A percentile compares a stretch with the other conserved stretches of the same genome.
Evolutionary conservation across 2,113 vertebrate genomes (phyloP).

Genomic region (Cryptomyrus ogoouensis): DNA sequence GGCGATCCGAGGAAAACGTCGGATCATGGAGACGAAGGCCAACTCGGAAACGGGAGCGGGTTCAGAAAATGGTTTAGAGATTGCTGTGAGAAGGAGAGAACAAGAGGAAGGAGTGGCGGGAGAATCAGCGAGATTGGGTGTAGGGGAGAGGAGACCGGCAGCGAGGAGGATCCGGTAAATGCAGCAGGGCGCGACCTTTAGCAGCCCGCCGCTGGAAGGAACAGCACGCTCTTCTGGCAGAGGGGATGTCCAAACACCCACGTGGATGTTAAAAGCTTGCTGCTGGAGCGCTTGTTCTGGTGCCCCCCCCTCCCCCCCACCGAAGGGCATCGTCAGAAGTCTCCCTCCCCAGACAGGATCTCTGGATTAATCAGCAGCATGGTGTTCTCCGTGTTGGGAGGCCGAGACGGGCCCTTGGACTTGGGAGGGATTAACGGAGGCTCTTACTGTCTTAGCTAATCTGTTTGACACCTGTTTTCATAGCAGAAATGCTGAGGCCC

Average conservation of each 20-base stretch:
- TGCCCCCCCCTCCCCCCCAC: background rate
- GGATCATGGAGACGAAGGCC: background rate
- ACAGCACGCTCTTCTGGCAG: background rate
- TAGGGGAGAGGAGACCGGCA: background rate
- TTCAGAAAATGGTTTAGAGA: background rate
- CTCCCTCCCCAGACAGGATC: background rate
- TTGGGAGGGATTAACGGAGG: constrained; percentile 57
- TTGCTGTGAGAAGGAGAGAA: background rate
- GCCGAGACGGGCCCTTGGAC: constrained; percentile 51
- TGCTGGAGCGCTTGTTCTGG: background rate
- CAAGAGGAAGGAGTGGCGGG: background rate
- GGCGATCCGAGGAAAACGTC: background rate
- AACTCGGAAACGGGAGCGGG: background rate
- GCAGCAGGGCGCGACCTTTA: background rate
- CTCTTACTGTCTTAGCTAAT: constrained; percentile 61
- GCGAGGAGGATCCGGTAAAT: background rate
- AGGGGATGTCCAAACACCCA: background rate
- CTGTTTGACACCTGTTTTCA: constrained; percentile 72
- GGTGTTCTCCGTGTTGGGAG: constrained; percentile 55
- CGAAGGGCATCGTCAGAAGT: background rate
- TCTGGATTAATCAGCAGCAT: constrained; percentile 30
- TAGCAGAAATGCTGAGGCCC: constrained; percentile 41
- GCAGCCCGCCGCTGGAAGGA: background rate
- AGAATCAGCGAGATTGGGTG: background rate
- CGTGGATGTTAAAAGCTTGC: background rate